phyloP scores from a whole-genome alignment of 1,140 invertebrate species.

The Xylocopa sonorina region DNA sequence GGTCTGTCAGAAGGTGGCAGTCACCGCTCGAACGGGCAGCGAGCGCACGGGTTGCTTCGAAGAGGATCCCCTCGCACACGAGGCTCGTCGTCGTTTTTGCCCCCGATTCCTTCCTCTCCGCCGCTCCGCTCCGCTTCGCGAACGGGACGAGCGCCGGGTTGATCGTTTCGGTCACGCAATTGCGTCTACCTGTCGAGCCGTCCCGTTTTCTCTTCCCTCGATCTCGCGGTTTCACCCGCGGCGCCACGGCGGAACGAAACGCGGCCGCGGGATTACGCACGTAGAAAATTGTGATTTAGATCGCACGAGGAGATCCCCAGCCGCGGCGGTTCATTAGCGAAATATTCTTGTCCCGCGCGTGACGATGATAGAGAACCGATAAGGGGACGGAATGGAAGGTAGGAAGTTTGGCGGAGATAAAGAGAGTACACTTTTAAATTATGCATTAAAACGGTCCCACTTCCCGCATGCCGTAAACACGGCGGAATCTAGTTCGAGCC shows the following conservation, averaged over 20 bases:
- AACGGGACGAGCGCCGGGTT: not conserved
- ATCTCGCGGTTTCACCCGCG: not conserved
- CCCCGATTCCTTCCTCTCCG: not conserved
- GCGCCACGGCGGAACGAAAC: not conserved
- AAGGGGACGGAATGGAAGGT: conserved; percentile 1
- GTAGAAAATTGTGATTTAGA: conserved; percentile 36
- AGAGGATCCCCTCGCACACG: not conserved
- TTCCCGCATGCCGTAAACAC: not conserved
- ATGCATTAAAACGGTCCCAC: conserved; percentile 5
- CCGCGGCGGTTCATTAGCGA: conserved; percentile 42
- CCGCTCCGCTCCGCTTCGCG: not conserved
- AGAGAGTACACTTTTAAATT: conserved; percentile 36
- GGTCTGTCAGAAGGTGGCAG: not conserved
- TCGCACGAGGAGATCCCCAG: conserved; percentile 12
- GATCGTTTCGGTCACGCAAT: conserved; percentile 12
- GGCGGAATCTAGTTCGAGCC: not conserved
- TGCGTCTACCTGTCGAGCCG: not conserved
- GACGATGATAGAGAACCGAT: conserved; percentile 38
- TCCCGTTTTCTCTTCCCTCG: not conserved
- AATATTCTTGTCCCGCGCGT: conserved; percentile 50
- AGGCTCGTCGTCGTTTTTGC: not conserved
- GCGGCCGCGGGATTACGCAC: conserved; percentile 12
- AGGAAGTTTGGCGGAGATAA: conserved; percentile 18
- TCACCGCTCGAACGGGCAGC: not conserved
- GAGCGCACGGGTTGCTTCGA: not conserved